Evolutionary conservation across 2,113 vertebrate genomes (phyloP).

Genomic region (Ginglymostoma cirratum): DNA sequence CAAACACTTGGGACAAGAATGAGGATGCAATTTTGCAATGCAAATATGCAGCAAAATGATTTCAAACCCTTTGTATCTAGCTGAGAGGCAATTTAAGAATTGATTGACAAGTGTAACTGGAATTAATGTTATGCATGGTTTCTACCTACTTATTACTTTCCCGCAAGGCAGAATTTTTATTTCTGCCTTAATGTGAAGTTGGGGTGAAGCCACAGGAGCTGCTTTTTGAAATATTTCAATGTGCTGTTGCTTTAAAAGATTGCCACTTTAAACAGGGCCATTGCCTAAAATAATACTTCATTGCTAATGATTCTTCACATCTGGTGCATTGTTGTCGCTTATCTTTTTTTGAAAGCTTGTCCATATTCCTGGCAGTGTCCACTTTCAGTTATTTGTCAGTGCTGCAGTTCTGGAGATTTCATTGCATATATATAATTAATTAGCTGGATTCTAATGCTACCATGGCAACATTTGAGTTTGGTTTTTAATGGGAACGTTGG

Average conservation of each 20-base stretch:
- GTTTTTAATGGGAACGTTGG: neutral
- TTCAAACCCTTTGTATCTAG: neutral
- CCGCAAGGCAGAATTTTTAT: neutral
- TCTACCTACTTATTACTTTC: neutral
- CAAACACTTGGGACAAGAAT: neutral
- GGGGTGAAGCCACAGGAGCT: neutral
- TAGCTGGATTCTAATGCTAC: neutral
- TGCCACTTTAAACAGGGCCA: neutral
- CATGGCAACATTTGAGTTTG: conserved; percentile 20
- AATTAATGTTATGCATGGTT: neutral
- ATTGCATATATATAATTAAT: neutral
- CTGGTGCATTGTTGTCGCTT: neutral
- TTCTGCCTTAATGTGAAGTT: neutral
- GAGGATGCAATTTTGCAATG: neutral
- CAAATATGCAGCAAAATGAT: neutral
- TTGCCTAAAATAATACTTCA: conserved; percentile 14
- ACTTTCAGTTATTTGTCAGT: neutral
- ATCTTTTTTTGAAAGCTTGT: conserved; percentile 23
- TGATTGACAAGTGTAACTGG: neutral
- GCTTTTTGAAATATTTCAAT: neutral
- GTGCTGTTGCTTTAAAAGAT: neutral
- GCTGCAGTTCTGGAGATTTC: neutral
- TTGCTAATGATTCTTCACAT: neutral
- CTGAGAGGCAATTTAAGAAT: neutral
- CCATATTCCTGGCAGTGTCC: neutral